Evolutionary conservation across 2,888 invertebrate species (phyloP).

Genomic region (Quadriops clusia): DNA sequence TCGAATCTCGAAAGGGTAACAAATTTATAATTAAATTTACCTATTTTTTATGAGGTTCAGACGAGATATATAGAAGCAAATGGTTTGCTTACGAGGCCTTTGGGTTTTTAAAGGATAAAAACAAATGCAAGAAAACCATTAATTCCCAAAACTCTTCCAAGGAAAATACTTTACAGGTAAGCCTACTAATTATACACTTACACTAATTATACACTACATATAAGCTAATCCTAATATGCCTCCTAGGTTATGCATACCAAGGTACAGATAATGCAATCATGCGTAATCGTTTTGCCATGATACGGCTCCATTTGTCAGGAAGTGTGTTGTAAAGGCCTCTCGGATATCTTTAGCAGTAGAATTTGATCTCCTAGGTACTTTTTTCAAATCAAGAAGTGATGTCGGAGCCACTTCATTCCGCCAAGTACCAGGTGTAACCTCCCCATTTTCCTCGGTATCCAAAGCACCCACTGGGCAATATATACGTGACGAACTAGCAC

Average conservation of each 20-base stretch:
- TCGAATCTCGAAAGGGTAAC: too few species aligned
- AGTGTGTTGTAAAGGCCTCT: constrained; percentile 10
- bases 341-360: constrained; percentile 8
- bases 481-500: constrained; percentile 10
- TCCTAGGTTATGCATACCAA: not conserved
- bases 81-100: constrained; percentile 3
- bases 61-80: not conserved
- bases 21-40: not conserved
- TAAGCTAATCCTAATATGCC: too few species aligned
- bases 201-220: constrained; percentile 1
- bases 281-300: constrained; percentile 3
- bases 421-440: constrained; percentile 5
- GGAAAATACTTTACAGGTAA: too few species aligned
- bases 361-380: not conserved
- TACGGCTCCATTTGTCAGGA: constrained; percentile 7
- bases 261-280: not conserved
- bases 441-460: constrained; percentile 12
- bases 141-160: too few species aligned
- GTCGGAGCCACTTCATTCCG: constrained; percentile 5
- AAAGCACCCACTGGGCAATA: constrained; percentile 17
- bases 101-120: not conserved
- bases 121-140: not conserved
- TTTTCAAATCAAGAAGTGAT: not conserved
- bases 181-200: too few species aligned
- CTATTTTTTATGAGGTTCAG: not conserved